These are phyloP conservation scores for Trissoscelio sp. DNA, from an alignment of 2,888 invertebrate species.

Conservation along the genomic window DNA sequence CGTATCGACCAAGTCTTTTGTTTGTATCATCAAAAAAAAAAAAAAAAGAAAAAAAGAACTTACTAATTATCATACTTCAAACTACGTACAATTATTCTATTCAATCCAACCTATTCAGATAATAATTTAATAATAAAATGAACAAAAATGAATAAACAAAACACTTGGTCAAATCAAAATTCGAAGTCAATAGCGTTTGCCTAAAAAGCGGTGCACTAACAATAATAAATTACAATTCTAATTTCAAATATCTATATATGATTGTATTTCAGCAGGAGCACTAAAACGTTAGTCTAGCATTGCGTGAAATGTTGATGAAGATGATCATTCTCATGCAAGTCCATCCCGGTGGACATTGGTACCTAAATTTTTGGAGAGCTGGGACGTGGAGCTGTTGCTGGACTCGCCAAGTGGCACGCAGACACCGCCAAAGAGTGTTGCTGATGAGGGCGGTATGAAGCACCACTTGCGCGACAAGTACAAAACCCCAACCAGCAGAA, in stretches of 20 bases:
- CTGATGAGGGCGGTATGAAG: conserved; percentile 84
- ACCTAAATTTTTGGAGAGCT: conserved; percentile 81
- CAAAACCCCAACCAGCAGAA: conserved; percentile 92
- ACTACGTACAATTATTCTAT: too few species aligned
- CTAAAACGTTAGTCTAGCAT: conserved; percentile 34
- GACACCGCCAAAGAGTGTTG: conserved; percentile 83
- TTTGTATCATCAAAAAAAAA: conserved; percentile 3
- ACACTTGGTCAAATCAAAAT: not conserved
- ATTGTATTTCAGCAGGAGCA: not conserved
- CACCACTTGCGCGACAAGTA: conserved; percentile 93
- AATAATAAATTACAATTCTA: not conserved
- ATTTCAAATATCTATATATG: not conserved
- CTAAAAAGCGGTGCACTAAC: conserved; percentile 1
- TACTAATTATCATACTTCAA: too few species aligned
- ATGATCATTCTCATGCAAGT: conserved; percentile 65
- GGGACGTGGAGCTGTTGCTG: conserved; percentile 78
- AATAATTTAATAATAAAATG: too few species aligned
- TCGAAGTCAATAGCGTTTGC: not conserved
- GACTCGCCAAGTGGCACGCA: conserved; percentile 83
- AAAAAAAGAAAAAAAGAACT: too few species aligned
- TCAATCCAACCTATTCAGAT: too few species aligned
- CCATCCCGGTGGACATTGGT: conserved; percentile 50
- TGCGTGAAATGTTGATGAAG: conserved; percentile 36
- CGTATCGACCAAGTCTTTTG: conserved; percentile 45
- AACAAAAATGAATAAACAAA: too few species aligned